Evolutionary conservation across 1,140 invertebrate species (phyloP).

Genomic region (Episyrphus balteatus): DNA sequence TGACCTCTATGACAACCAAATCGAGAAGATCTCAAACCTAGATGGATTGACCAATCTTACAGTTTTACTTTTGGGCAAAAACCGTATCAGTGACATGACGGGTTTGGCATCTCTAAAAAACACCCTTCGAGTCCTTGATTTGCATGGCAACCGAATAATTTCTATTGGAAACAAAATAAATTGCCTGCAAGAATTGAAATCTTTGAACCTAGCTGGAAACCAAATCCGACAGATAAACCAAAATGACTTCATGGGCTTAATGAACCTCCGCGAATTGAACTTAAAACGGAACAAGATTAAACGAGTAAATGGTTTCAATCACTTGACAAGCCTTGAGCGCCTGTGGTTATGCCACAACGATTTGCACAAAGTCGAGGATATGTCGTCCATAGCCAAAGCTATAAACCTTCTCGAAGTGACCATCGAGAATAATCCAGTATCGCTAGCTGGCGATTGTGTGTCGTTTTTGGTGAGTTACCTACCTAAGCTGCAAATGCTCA

Average conservation of each 20-base stretch:
- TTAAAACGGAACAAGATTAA: constrained; percentile 73
- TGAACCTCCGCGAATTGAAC: constrained; percentile 72
- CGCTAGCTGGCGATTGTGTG: constrained; percentile 58
- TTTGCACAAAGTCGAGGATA: constrained; percentile 62
- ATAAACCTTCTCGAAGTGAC: constrained; percentile 65
- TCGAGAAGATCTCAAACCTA: constrained; percentile 70
- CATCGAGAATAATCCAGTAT: constrained; percentile 77
- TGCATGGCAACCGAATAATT: constrained; percentile 80
- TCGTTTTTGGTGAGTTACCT: constrained; percentile 69
- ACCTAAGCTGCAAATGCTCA: constrained; percentile 55
- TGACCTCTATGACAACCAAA: constrained; percentile 88
- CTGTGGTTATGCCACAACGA: constrained; percentile 37
- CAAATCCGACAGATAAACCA: constrained; percentile 61
- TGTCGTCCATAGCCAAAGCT: constrained; percentile 62
- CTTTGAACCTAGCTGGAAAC: constrained; percentile 85
- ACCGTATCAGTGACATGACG: constrained; percentile 49
- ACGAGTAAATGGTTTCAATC: constrained; percentile 67
- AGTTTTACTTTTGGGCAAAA: constrained; percentile 82
- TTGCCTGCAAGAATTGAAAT: constrained; percentile 62
- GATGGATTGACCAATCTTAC: constrained; percentile 62
- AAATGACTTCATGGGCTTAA: constrained; percentile 63
- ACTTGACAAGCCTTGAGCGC: constrained; percentile 40
- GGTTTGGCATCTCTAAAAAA: constrained; percentile 20
- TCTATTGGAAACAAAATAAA: constrained; percentile 40
- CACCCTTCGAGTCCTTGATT: constrained; percentile 58